A percentile compares a stretch with the other conserved stretches of the same genome.
These are phyloP conservation scores for Dyspetes luteomarginatus DNA, from an alignment of 2,888 invertebrate genomes.

Conservation along the genomic window DNA sequence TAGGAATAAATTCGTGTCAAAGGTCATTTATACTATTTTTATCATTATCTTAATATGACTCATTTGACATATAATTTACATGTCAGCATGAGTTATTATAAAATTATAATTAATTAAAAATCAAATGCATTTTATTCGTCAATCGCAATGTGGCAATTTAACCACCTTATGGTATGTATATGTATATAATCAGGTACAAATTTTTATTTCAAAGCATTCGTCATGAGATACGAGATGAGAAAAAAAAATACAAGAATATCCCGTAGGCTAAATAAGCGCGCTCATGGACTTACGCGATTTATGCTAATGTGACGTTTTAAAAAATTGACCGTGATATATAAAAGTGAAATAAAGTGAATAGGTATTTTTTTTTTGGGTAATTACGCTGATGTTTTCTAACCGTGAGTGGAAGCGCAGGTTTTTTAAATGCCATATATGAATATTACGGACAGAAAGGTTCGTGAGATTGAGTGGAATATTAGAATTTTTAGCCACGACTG, in stretches of 20 bases:
- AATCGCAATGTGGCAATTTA: too few species aligned
- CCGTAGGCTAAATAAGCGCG: slow-evolving; percentile 1
- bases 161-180: not conserved
- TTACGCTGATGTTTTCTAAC: slow-evolving; percentile 64
- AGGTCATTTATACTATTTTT: too few species aligned
- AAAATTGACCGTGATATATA: slow-evolving; percentile 62
- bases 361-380: slow-evolving; percentile 66
- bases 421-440: slow-evolving; percentile 1
- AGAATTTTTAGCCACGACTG: slow-evolving; percentile 17
- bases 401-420: slow-evolving; percentile 18
- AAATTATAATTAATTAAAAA: too few species aligned
- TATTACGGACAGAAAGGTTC: slow-evolving; percentile 35
- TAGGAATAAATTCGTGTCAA: too few species aligned
- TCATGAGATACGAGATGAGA: not conserved
- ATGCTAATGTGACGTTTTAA: slow-evolving; percentile 72
- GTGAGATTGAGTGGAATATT: slow-evolving; percentile 21
- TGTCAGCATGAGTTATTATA: too few species aligned
- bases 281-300: slow-evolving; percentile 56
- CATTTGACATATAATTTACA: too few species aligned
- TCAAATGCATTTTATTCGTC: too few species aligned
- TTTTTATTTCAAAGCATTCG: slow-evolving; percentile 33
- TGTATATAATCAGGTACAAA: slow-evolving; percentile 11
- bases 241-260: not conserved
- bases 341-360: slow-evolving; percentile 70
- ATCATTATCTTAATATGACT: too few species aligned